Evolutionary conservation across 2,113 vertebrate genomes (phyloP).

Genomic region (Regulus satrapa): DNA sequence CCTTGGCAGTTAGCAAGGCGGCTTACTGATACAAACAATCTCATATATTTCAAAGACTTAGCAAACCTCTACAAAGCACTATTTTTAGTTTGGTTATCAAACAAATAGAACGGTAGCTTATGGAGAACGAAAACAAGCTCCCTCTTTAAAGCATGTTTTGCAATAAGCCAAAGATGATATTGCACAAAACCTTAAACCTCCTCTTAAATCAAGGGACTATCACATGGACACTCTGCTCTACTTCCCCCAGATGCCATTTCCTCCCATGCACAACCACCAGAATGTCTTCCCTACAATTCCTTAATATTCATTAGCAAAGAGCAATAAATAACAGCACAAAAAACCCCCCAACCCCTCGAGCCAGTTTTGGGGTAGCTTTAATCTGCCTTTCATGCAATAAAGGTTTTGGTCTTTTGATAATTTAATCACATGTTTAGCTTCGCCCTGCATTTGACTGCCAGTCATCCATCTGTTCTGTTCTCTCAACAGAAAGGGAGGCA

Average conservation of each 20-base stretch:
- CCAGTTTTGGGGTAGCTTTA: slow-evolving; percentile 1
- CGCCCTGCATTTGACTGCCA: background rate
- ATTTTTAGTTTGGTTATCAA: background rate
- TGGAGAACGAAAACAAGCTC: background rate
- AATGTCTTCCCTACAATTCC: background rate
- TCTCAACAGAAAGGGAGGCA: background rate
- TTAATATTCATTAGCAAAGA: background rate
- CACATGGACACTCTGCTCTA: background rate
- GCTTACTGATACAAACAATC: background rate
- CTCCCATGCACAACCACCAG: background rate
- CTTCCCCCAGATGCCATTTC: background rate
- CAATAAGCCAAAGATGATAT: background rate
- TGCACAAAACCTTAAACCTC: background rate
- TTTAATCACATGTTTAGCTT: background rate
- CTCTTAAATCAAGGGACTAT: background rate
- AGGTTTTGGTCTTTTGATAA: slow-evolving; percentile 3
- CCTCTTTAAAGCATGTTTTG: background rate
- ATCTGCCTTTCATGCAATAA: background rate
- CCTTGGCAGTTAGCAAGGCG: background rate
- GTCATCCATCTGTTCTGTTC: background rate
- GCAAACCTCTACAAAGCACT: background rate
- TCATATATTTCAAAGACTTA: background rate
- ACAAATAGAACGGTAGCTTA: background rate
- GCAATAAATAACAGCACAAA: background rate
- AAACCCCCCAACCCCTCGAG: background rate